Evolutionary conservation across 2,797 vertebrate species (phyloP), one percentile per base, ranked within the genome.

Genomic region (Muscicapa comitata): DNA sequence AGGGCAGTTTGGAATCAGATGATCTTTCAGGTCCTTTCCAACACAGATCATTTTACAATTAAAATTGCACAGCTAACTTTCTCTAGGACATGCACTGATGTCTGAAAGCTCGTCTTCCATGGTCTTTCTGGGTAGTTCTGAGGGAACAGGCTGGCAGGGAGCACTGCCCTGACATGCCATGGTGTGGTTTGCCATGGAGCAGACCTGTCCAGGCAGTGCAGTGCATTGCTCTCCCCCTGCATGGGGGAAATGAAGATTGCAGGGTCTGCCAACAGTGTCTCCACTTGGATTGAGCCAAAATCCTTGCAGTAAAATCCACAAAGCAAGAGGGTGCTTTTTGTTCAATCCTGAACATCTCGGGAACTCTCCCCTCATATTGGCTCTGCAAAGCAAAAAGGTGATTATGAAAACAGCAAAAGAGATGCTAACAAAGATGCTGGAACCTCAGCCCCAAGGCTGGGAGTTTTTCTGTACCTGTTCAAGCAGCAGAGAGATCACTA

Each of bases 131-230:
- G 4, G 45, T 7, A 42, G 20, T 42, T 86, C 35, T 48, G 73
- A 55, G n/a, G 7, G 40, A 55, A 18, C 7, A 37, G 67, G 37
- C 17, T 24, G 33, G 25, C 42, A 42, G 24, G 2, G 12, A 80
- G 43, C 37, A 63, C 8, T 31, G 61, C 16, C 37, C 20, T 16
- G 14, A 35, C 38, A 50, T 0, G 0, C 1, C 0, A 23, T 1
- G 2, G 10, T 43, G 70, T 72, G 62, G 31, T 81, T 48, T 88
- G 66, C 29, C 42, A 57, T 0, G 2, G 43, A 26, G 13, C 51
- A 50, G 73, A 75, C 45, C 70, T 67, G 73, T 11, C 24, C 11
- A 29, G 17, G 25, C 12, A 9, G 13, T 2, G 11, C 6, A 53
- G 35, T 4, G 25, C 8, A 6, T 23, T 66, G 45, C 63, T 87